Conservation (phyloP, 2,113 vertebrate species). For the Rana temporaria region DNA sequence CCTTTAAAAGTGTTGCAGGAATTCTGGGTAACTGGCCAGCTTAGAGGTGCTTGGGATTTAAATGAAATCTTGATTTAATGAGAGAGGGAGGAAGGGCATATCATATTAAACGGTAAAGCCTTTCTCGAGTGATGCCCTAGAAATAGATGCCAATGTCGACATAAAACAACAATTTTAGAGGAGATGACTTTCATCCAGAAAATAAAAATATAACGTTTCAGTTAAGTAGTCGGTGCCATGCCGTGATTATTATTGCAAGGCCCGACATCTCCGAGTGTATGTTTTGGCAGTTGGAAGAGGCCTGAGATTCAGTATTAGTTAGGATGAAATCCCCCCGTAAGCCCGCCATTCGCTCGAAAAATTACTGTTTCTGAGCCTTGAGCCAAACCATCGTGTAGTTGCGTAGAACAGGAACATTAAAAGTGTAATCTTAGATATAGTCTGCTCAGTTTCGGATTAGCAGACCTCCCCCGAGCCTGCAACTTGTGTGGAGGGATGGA, state of each 20-base stretch:
- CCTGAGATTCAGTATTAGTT: conserved; percentile 27
- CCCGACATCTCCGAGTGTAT: not conserved
- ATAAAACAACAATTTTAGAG: conserved; percentile 13
- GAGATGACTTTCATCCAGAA: not conserved
- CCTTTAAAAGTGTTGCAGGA: not conserved
- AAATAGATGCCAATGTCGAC: conserved; percentile 12
- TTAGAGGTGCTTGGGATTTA: not conserved
- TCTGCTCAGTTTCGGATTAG: not conserved
- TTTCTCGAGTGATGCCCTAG: conserved; percentile 15
- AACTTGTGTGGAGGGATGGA: not conserved
- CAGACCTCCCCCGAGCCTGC: conserved; percentile 19
- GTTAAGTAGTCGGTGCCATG: not conserved
- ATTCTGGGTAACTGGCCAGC: conserved; percentile 21
- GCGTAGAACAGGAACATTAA: not conserved
- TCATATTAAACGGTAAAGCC: conserved; percentile 1
- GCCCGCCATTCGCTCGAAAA: conserved; percentile 2
- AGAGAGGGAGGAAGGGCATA: not conserved
- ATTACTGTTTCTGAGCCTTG: conserved; percentile 8
- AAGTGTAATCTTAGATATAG: not conserved
- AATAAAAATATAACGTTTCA: conserved; percentile 13
- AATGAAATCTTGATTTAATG: conserved; percentile 14
- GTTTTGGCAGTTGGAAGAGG: conserved; percentile 21
- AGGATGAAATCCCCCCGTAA: conserved; percentile 29
- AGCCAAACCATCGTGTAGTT: conserved; percentile 21
- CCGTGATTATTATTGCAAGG: not conserved